Percentiles rank a stretch among this genome's conserved stretches.
These are phyloP conservation scores for Lindbergichthys nudifrons DNA, from an alignment of 2,797 vertebrate species.

Conservation along the genomic window DNA sequence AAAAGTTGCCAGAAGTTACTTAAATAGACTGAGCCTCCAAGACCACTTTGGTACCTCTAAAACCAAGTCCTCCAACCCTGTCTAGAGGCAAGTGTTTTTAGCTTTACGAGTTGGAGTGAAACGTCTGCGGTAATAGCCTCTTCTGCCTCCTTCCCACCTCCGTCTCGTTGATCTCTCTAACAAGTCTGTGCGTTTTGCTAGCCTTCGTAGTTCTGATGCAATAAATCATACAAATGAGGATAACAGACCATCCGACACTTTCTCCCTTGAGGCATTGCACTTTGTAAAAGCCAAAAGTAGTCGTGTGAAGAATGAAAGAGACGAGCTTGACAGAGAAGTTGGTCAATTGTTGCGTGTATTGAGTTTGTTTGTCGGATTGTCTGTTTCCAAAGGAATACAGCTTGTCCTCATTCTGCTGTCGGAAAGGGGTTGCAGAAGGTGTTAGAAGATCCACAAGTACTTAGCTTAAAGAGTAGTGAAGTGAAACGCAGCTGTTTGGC, in stretches of 20 bases:
- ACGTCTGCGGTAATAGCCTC: background rate
- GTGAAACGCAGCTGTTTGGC: constrained; percentile 18
- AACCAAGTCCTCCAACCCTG: background rate
- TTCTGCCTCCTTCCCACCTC: too few species aligned
- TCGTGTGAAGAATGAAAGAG: background rate
- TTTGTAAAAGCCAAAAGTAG: background rate
- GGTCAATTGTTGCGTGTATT: background rate
- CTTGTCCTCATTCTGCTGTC: background rate
- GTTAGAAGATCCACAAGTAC: constrained; percentile 1
- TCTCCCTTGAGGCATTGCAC: background rate
- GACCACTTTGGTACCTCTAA: background rate
- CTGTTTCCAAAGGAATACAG: background rate
- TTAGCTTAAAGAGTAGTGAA: background rate
- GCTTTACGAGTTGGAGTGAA: background rate
- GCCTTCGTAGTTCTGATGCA: background rate
- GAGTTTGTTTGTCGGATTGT: background rate
- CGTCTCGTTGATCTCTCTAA: too few species aligned
- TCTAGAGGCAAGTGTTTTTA: background rate
- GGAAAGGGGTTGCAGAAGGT: background rate
- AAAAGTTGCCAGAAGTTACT: background rate
- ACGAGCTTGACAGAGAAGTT: background rate
- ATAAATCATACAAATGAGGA: background rate
- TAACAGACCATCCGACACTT: background rate
- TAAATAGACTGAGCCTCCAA: background rate
- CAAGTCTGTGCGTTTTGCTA: background rate